A percentile compares a stretch with the other conserved stretches of the same genome.
Evolutionary conservation across 2,113 vertebrate species (phyloP).

Genomic region (Salvelinus namaycush): DNA sequence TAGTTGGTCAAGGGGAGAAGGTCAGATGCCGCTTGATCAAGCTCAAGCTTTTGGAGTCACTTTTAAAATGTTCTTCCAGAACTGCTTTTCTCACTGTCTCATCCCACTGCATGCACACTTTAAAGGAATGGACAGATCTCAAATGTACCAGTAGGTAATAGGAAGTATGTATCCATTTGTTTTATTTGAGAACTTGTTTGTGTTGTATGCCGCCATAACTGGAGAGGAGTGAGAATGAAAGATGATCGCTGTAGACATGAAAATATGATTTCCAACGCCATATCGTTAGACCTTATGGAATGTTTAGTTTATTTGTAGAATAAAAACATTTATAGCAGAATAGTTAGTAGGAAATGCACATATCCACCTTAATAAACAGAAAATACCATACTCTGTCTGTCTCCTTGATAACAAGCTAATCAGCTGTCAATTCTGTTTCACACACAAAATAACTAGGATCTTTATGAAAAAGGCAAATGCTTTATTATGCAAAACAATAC

Average conservation of each 20-base stretch:
- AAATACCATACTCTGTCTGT: background rate
- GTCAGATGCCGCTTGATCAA: too few relatives aligned
- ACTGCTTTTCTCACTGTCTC: too few relatives aligned
- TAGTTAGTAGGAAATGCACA: background rate
- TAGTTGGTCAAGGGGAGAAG: too few relatives aligned
- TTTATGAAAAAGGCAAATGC: background rate
- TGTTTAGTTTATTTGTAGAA: background rate
- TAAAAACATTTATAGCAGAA: background rate
- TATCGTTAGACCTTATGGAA: slow-evolving; percentile 4
- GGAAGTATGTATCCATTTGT: slow-evolving; percentile 1
- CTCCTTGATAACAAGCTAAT: too few relatives aligned
- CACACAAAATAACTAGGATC: background rate
- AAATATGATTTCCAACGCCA: too few relatives aligned
- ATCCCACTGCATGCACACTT: too few relatives aligned
- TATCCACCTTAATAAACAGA: slow-evolving; percentile 4
- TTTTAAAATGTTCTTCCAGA: too few relatives aligned
- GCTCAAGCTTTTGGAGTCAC: too few relatives aligned
- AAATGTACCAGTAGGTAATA: background rate
- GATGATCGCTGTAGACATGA: background rate
- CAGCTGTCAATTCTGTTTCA: background rate
- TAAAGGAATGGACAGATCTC: background rate
- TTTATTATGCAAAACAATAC: background rate
- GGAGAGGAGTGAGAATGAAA: background rate
- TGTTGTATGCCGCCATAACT: background rate
- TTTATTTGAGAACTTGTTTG: slow-evolving; percentile 1